Evolutionary conservation across 2,113 vertebrate species (phyloP).

Genomic region (Anhinga anhinga): DNA sequence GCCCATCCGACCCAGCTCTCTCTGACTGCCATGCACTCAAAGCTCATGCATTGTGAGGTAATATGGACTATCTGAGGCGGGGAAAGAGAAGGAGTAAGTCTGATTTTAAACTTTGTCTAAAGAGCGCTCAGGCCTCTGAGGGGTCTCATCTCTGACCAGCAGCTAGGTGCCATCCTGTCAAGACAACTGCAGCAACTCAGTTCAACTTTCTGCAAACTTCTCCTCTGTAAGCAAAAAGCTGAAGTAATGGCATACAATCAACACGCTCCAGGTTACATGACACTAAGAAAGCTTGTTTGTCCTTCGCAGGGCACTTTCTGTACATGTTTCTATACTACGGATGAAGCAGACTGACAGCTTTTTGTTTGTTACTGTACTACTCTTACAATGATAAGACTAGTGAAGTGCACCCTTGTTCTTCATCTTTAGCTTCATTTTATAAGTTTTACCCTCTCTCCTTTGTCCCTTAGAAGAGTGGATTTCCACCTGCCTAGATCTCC

Average conservation of each 20-base stretch:
- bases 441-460: not conserved
- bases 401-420: not conserved
- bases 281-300: not conserved
- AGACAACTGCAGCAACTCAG: not conserved
- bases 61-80: not conserved
- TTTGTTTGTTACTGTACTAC: not conserved
- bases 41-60: no score
- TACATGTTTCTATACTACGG: not conserved
- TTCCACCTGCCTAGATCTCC: not conserved
- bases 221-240: not conserved
- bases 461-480: not conserved
- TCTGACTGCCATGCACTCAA: not conserved
- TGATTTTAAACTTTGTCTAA: not conserved
- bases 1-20: not conserved
- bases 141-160: not conserved
- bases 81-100: not conserved
- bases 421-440: not conserved
- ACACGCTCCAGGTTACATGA: not conserved
- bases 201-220: not conserved
- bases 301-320: not conserved
- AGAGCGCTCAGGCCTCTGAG: not conserved
- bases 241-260: not conserved
- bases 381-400: not conserved
- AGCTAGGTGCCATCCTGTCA: not conserved
- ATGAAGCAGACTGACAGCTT: not conserved